A percentile compares a stretch with the other conserved stretches of the same genome.
Evolutionary conservation across 1,140 invertebrate species (phyloP).

Genomic region (Trachelipus rathkii): DNA sequence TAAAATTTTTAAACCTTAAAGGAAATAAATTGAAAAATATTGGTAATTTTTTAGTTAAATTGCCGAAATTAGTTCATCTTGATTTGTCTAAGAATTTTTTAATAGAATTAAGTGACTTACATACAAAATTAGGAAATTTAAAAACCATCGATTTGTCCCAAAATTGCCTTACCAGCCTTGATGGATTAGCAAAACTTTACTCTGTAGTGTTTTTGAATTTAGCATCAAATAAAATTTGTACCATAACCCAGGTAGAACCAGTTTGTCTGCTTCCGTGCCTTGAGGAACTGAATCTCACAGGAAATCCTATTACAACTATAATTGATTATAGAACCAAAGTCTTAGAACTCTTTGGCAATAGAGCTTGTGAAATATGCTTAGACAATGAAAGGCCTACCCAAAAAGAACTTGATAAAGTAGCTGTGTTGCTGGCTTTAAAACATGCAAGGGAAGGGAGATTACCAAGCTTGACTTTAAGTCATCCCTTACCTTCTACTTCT

Average conservation of each 20-base stretch:
- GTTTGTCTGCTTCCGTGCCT: slow-evolving; percentile 77
- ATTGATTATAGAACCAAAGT: slow-evolving; percentile 88
- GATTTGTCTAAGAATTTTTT: slow-evolving; percentile 70
- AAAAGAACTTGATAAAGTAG: slow-evolving; percentile 84
- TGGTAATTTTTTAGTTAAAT: slow-evolving; percentile 65
- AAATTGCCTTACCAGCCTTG: slow-evolving; percentile 71
- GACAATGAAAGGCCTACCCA: slow-evolving; percentile 82
- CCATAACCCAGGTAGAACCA: slow-evolving; percentile 74
- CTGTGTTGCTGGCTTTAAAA: slow-evolving; percentile 77
- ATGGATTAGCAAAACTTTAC: slow-evolving; percentile 75
- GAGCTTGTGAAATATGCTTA: slow-evolving; percentile 70
- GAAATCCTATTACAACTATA: slow-evolving; percentile 79
- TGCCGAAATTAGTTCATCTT: slow-evolving; percentile 70
- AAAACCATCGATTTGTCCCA: slow-evolving; percentile 77
- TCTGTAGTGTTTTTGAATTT: slow-evolving; percentile 79
- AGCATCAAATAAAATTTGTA: slow-evolving; percentile 74
- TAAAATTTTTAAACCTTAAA: slow-evolving; percentile 65
- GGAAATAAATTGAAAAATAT: slow-evolving; percentile 72
- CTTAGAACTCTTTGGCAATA: slow-evolving; percentile 71
- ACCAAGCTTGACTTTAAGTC: neutral
- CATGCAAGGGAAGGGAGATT: slow-evolving; percentile 59
- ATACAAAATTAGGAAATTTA: slow-evolving; percentile 83
- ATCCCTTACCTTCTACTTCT: neutral
- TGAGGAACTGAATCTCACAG: slow-evolving; percentile 76
- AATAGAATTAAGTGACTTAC: slow-evolving; percentile 64